Conservation (phyloP, 2,888 invertebrate genomes). For the Tinea pellionella region DNA sequence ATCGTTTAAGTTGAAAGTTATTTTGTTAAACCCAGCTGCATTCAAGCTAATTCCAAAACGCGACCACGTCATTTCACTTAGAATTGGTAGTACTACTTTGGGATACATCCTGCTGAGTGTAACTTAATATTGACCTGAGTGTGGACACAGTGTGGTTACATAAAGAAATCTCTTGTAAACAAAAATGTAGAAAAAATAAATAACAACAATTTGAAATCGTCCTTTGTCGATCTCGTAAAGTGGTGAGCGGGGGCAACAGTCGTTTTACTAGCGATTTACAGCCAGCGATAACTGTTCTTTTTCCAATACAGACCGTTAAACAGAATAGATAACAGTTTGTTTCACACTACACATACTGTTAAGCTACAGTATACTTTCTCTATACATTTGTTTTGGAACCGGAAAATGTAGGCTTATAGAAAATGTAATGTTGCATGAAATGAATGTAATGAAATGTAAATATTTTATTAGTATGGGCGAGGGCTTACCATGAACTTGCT, state of each 20-base stretch:
- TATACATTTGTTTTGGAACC: background rate
- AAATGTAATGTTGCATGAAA: no score
- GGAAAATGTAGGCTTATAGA: background rate
- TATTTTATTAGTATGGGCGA: no score
- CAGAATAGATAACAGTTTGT: conserved; percentile 28
- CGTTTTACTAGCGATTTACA: conserved; percentile 29
- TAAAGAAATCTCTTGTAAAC: background rate
- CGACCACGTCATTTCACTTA: no score
- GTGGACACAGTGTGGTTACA: no score
- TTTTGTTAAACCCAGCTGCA: no score
- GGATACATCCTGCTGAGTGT: no score
- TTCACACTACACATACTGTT: conserved; percentile 3
- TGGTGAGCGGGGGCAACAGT: background rate
- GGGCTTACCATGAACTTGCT: no score
- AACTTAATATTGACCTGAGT: no score
- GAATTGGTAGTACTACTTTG: no score
- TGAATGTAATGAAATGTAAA: no score
- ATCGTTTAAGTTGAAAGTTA: no score
- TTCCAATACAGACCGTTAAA: conserved; percentile 33
- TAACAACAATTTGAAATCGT: background rate
- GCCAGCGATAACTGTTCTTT: conserved; percentile 34
- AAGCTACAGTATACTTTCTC: background rate
- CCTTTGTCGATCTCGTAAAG: conserved; percentile 9
- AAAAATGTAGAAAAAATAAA: background rate
- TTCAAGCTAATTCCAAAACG: no score